Evolutionary conservation across 1,140 invertebrate genomes (phyloP), one percentile per base, ranked within the genome.

Genomic region (Augochlora pura): DNA sequence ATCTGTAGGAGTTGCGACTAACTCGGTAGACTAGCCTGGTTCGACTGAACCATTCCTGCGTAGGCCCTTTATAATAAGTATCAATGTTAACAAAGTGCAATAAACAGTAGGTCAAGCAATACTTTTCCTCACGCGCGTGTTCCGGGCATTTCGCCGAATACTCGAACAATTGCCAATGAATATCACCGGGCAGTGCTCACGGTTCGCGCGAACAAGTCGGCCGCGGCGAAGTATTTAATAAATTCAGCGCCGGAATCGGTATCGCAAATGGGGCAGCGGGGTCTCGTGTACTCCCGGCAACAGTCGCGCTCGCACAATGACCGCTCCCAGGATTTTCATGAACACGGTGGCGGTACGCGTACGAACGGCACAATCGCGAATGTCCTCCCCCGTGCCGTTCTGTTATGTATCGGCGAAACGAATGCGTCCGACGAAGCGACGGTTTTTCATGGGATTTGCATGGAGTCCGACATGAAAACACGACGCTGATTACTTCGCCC

Each of bases 181-280:
- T 52, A 21, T 3, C 14, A 0, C 49, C 14, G 49, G 3, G 49
- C 32, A 4, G 32, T 21, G 7, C 49, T 0, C 14, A 4, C 14
- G 6, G 6, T n/a, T 5, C 54, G 54, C 54, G 54, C n/a, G 54
- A 57, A 57, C 16, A 52, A 52, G 21, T 57, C 21, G 8, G 65
- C 64, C 49, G 32, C 27, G 38, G 2, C 42, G 59, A 59, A 77
- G 69, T 63, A 70, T 66, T 63, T 32, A 49, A 32, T 69, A 77
- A 27, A 52, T 81, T 77, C 54, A 39, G n/a, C 49, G 14, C 65
- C 46, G 64, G 23, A 39, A 39, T 32, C 8, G 62, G 42, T 62
- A 16, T 27, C 25, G 66, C 64, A 64, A 81, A 69, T 25, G 46
- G 57, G 49, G 49, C 49, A 70, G 69, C 46, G 65, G n/a, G 46